These are phyloP conservation scores for Coregonus clupeaformis DNA, from an alignment of 2,113 vertebrate species.

Conservation along the genomic window DNA sequence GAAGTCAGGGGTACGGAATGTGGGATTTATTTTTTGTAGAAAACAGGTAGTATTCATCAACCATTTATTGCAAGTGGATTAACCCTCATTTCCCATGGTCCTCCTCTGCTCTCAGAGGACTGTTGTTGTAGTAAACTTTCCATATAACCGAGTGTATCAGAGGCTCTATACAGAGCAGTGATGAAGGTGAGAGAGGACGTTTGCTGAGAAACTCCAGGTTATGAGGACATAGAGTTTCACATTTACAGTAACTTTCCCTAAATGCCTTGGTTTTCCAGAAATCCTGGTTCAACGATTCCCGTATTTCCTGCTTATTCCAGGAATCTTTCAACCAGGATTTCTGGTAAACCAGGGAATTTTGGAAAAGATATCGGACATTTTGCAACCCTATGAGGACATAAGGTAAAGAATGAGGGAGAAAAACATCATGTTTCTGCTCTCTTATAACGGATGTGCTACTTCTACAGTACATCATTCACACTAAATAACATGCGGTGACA, in stretches of 20 bases:
- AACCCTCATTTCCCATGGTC: background rate
- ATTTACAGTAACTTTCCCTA: too few species aligned
- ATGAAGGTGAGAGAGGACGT: background rate
- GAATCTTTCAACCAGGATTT: too few species aligned
- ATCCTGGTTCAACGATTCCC: too few species aligned
- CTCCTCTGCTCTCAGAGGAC: background rate
- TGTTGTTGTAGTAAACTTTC: too few species aligned
- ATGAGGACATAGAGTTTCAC: background rate
- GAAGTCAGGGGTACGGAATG: background rate
- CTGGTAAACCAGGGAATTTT: too few species aligned
- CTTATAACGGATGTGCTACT: background rate
- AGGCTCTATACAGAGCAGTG: too few species aligned
- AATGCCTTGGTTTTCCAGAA: too few species aligned
- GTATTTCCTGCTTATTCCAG: too few species aligned
- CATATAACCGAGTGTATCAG: too few species aligned
- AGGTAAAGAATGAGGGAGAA: conserved; percentile 14
- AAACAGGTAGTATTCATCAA: conserved; percentile 21
- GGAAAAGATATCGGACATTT: too few species aligned
- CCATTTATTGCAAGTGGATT: conserved; percentile 3
- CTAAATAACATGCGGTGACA: conserved; percentile 44
- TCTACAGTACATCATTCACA: conserved; percentile 27
- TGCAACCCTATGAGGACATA: background rate
- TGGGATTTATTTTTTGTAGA: conserved; percentile 18
- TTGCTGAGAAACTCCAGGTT: too few species aligned
- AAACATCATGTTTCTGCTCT: background rate